These are phyloP conservation scores for Melanotaenia parkinsoni DNA, from an alignment of 2,797 vertebrate genomes.

Conservation along the genomic window DNA sequence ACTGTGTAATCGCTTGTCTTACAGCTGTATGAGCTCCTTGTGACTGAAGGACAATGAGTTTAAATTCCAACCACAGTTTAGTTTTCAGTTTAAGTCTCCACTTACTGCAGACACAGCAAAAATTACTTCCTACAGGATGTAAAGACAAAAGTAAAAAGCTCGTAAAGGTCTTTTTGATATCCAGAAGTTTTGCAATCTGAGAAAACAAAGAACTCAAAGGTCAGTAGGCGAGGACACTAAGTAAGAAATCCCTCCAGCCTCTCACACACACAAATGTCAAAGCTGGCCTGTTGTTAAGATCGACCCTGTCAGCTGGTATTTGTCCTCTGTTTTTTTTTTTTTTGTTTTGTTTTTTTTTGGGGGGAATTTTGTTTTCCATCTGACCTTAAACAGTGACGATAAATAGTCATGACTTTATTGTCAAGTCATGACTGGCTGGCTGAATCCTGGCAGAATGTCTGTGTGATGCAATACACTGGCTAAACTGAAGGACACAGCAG, in stretches of 20 bases:
- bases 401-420: constrained; percentile 8
- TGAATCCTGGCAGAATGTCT: constrained; percentile 8
- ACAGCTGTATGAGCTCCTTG: constrained; percentile 19
- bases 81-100: constrained; percentile 31
- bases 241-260: constrained; percentile 31
- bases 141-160: constrained; percentile 33
- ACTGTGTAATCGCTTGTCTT: constrained; percentile 33
- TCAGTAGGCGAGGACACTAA: constrained; percentile 48
- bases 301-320: constrained; percentile 69
- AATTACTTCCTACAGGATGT: constrained; percentile 19
- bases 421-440: constrained; percentile 32
- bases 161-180: constrained; percentile 20
- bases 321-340: constrained; percentile 28
- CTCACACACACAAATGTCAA: constrained; percentile 52
- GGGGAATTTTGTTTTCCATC: constrained; percentile 32
- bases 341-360: constrained; percentile 29
- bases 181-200: constrained; percentile 23
- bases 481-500: background rate
- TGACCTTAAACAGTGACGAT: constrained; percentile 64
- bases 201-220: constrained; percentile 62
- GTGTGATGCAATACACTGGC: background rate
- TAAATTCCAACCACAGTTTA: constrained; percentile 26
- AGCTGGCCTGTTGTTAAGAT: constrained; percentile 53
- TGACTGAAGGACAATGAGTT: constrained; percentile 34
- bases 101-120: constrained; percentile 46